Percentiles rank a stretch among this genome's conserved stretches.
These are phyloP conservation scores for Lacerta bilineata DNA, from an alignment of 2,797 vertebrate genomes.

Conservation along the genomic window DNA sequence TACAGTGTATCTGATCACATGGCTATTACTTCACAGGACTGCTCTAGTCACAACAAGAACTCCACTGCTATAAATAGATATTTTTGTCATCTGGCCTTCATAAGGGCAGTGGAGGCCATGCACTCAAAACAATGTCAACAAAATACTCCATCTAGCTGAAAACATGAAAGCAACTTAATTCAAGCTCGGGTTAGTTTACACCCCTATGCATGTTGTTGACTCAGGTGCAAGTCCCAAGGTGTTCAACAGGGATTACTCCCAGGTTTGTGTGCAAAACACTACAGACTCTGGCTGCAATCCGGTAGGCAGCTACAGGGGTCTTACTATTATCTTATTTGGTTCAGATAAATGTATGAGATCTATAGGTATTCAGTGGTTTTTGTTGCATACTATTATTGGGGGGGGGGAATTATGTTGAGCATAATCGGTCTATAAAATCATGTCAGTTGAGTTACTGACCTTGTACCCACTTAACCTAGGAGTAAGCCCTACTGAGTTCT, in stretches of 20 bases:
- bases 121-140: background rate
- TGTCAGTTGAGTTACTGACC: no score
- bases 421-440: background rate
- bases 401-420: background rate
- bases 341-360: background rate
- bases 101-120: background rate
- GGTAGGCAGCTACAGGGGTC: no score
- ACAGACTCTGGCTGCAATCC: no score
- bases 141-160: background rate
- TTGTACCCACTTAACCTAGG: background rate
- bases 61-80: background rate
- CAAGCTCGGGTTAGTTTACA: background rate
- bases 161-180: background rate
- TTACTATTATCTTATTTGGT: background rate
- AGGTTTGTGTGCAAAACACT: no score
- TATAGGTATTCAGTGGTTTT: background rate
- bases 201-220: no score
- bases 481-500: background rate
- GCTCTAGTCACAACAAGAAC: background rate
- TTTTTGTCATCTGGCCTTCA: background rate
- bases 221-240: no score
- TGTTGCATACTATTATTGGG: background rate
- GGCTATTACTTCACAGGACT: background rate
- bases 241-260: no score
- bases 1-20: background rate